Evolutionary conservation across 1,140 invertebrate species (phyloP).

Genomic region (Paralvinella palmiformis): DNA sequence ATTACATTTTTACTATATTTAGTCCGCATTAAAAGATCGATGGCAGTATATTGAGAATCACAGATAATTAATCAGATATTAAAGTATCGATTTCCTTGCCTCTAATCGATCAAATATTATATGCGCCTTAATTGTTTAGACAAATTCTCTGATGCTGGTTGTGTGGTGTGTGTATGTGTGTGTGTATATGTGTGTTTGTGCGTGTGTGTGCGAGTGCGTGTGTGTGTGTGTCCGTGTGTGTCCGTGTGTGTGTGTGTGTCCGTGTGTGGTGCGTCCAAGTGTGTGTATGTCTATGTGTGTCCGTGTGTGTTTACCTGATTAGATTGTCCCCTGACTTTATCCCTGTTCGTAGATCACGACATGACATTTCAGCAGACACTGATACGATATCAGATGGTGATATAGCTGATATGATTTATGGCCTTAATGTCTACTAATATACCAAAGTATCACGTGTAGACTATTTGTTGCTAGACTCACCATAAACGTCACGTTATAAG

Average conservation of each 20-base stretch:
- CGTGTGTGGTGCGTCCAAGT: neutral
- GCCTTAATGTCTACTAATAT: neutral
- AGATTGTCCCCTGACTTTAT: neutral
- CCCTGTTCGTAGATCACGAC: neutral
- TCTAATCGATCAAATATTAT: too few species aligned
- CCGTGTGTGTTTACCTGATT: neutral
- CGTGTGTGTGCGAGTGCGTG: neutral
- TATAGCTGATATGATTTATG: neutral
- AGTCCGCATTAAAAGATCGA: too few species aligned
- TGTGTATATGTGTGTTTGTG: neutral
- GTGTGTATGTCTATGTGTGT: neutral
- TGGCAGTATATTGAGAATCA: too few species aligned
- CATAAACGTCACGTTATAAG: too few species aligned
- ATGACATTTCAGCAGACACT: neutral
- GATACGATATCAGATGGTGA: neutral
- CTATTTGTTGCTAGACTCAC: neutral
- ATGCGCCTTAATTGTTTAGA: too few species aligned
- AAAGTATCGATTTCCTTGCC: too few species aligned
- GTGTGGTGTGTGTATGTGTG: neutral
- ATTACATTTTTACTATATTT: too few species aligned
- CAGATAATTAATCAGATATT: too few species aligned
- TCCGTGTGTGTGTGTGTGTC: neutral
- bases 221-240: constrained; percentile 2
- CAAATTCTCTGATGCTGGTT: too few species aligned
- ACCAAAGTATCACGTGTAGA: neutral